These are phyloP conservation scores for Phaenicophaeus curvirostris DNA, from an alignment of 2,797 vertebrate genomes.

Conservation along the genomic window DNA sequence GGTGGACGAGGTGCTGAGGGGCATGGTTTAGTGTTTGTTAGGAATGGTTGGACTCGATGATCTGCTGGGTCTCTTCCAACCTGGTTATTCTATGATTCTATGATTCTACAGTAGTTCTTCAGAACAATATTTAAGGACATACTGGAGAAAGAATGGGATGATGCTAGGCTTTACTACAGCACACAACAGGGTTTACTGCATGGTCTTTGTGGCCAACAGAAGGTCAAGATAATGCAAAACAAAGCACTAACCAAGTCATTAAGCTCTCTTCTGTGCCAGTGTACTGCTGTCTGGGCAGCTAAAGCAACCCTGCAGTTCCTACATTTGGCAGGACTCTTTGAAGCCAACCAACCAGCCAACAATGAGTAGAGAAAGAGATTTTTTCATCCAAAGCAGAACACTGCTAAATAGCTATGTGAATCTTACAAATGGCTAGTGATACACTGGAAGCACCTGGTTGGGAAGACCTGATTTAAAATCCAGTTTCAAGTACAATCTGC, in stretches of 20 bases:
- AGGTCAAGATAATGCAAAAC: neutral
- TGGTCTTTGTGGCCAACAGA: neutral
- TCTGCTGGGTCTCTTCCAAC: too few species aligned
- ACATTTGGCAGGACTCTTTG: neutral
- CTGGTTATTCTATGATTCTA: too few species aligned
- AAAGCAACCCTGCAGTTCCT: neutral
- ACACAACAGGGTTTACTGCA: neutral
- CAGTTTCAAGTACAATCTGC: neutral
- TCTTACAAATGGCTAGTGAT: neutral
- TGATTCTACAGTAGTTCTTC: fast-evolving
- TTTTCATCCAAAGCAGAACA: neutral
- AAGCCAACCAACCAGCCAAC: neutral
- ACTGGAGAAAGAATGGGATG: neutral
- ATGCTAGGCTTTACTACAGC: neutral
- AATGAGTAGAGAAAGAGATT: neutral
- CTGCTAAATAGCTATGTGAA: neutral
- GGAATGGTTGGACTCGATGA: too few species aligned
- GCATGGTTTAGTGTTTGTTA: too few species aligned
- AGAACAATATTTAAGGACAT: neutral
- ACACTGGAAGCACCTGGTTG: neutral
- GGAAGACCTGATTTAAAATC: neutral
- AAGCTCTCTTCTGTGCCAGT: neutral
- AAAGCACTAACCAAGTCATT: neutral
- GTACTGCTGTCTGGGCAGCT: neutral
- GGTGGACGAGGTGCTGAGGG: too few species aligned